Evolutionary conservation across 2,888 invertebrate genomes (phyloP).

Genomic region (Eustalomyia histrio): DNA sequence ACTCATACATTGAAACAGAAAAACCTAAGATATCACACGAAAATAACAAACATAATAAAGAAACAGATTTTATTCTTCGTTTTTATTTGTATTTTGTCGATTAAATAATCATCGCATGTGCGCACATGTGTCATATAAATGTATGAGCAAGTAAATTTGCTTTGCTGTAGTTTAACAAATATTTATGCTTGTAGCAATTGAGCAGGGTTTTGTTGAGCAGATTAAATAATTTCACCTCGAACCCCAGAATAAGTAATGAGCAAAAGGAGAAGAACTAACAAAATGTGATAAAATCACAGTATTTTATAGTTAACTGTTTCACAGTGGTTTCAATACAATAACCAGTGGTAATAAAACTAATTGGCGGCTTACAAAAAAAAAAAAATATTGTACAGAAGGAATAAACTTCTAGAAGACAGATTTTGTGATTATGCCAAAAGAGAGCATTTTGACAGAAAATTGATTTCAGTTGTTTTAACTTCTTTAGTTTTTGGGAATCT

Average conservation of each 20-base stretch:
- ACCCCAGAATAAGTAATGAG: conserved; percentile 18
- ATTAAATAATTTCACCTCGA: conserved; percentile 55
- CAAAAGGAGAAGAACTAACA: neutral
- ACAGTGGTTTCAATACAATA: too few species aligned
- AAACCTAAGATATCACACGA: conserved; percentile 7
- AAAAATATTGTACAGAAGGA: too few species aligned
- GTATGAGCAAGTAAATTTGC: neutral
- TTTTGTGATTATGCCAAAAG: too few species aligned
- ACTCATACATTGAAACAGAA: neutral
- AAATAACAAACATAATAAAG: conserved; percentile 21
- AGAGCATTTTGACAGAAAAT: too few species aligned
- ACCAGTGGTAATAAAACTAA: too few species aligned
- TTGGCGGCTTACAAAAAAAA: too few species aligned
- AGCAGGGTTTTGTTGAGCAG: conserved; percentile 20
- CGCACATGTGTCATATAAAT: conserved; percentile 49
- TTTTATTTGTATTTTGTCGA: conserved; percentile 42
- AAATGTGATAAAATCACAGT: too few species aligned
- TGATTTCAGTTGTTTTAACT: too few species aligned
- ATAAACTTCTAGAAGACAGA: too few species aligned
- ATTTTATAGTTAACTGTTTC: too few species aligned
- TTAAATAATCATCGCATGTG: conserved; percentile 53
- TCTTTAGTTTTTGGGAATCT: too few species aligned
- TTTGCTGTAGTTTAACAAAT: conserved; percentile 1
- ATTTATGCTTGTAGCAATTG: conserved; percentile 37
- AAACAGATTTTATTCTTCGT: conserved; percentile 12